These are phyloP conservation scores for Brachypterus glaber DNA, from an alignment of 2,888 invertebrate species.

Conservation along the genomic window DNA sequence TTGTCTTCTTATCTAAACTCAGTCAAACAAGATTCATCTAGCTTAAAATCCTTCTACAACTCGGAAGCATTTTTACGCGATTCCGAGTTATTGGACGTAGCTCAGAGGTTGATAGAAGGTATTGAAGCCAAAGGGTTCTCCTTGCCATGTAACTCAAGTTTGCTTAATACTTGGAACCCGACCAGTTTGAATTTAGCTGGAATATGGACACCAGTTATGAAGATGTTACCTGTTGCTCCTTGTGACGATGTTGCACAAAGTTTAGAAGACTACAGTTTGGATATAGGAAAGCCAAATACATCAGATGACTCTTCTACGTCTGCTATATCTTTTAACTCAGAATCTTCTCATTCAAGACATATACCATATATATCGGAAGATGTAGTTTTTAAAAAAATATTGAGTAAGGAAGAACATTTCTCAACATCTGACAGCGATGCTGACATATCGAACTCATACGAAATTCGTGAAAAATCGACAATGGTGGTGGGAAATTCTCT, in stretches of 20 bases:
- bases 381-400: conserved; percentile 61
- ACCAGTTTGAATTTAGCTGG: conserved; percentile 76
- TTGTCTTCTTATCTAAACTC: conserved; percentile 79
- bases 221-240: conserved; percentile 62
- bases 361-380: conserved; percentile 55
- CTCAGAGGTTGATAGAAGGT: conserved; percentile 65
- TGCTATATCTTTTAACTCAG: conserved; percentile 38
- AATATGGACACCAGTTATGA: conserved; percentile 72
- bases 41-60: conserved; percentile 75
- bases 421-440: conserved; percentile 15
- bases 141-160: conserved; percentile 73
- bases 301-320: conserved; percentile 37
- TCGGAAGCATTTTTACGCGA: conserved; percentile 76
- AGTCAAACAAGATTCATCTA: conserved; percentile 65
- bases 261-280: conserved; percentile 25
- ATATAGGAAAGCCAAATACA: conserved; percentile 23
- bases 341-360: conserved; percentile 43
- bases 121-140: conserved; percentile 66
- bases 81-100: conserved; percentile 66
- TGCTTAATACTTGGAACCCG: conserved; percentile 83
- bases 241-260: conserved; percentile 69
- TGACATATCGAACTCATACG: background rate
- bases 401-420: conserved; percentile 41
- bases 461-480: conserved; percentile 23
- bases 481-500: conserved; percentile 54